Evolutionary conservation across 2,888 invertebrate genomes (phyloP).

Genomic region (Cactoblastis cactorum): DNA sequence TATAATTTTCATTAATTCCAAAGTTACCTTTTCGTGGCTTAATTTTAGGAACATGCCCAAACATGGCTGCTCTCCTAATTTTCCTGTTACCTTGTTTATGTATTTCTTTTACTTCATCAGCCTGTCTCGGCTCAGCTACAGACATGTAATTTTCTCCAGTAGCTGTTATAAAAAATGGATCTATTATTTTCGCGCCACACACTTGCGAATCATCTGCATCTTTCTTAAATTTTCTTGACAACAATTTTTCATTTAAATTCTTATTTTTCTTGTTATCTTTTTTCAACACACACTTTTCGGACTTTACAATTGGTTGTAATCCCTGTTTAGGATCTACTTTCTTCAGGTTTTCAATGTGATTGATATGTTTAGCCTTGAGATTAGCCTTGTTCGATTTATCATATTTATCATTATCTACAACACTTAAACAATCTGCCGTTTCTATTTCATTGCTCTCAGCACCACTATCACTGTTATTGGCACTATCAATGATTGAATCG

Average conservation of each 20-base stretch:
- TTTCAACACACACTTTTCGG: background rate
- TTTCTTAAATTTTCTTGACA: conserved; percentile 54
- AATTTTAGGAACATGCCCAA: conserved; percentile 58
- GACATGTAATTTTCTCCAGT: conserved; percentile 69
- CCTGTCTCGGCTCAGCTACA: conserved; percentile 60
- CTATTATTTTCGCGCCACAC: conserved; percentile 51
- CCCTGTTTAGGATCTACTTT: background rate
- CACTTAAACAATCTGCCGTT: conserved; percentile 18
- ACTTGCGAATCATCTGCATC: conserved; percentile 30
- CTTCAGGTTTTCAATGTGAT: background rate
- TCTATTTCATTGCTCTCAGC: conserved; percentile 16
- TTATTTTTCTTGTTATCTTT: conserved; percentile 58
- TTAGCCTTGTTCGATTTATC: conserved; percentile 14
- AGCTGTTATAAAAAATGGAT: conserved; percentile 70
- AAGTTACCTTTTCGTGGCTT: conserved; percentile 45
- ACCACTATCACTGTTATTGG: conserved; percentile 11
- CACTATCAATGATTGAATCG: background rate
- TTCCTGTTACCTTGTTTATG: conserved; percentile 65
- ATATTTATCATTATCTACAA: conserved; percentile 14
- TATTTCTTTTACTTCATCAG: conserved; percentile 66
- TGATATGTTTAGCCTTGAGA: conserved; percentile 12
- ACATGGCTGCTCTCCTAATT: conserved; percentile 66
- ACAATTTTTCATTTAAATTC: conserved; percentile 58
- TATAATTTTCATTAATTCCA: conserved; percentile 24
- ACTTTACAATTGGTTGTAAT: background rate